Percentiles rank a stretch among this genome's conserved stretches.
Evolutionary conservation across 2,797 vertebrate species (phyloP).

Genomic region (Gadopsis bispinosus): DNA sequence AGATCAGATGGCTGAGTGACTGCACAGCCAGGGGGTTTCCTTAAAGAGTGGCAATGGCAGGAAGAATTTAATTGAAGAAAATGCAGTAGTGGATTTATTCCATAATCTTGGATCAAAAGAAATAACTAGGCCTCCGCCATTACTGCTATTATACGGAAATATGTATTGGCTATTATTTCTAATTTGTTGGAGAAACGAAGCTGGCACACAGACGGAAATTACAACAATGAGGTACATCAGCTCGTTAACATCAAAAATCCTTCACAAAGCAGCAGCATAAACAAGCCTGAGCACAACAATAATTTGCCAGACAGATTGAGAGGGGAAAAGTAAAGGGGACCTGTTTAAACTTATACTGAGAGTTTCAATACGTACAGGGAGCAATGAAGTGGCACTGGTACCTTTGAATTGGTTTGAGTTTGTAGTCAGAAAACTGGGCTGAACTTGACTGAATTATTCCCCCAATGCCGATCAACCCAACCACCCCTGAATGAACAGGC

Average conservation of each 20-base stretch:
- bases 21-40: slow-evolving; percentile 9
- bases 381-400: slow-evolving; percentile 7
- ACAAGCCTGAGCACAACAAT: slow-evolving; percentile 16
- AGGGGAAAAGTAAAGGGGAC: not conserved
- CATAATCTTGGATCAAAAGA: not conserved
- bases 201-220: not conserved
- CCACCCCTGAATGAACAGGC: not conserved
- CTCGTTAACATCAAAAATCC: slow-evolving; percentile 13
- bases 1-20: slow-evolving; percentile 30
- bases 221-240: not conserved
- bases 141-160: no score
- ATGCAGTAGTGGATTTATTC: not conserved
- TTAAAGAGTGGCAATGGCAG: slow-evolving; percentile 8
- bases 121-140: not conserved
- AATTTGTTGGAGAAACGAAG: not conserved
- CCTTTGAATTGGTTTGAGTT: slow-evolving; percentile 4
- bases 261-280: slow-evolving; percentile 4
- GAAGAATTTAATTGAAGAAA: slow-evolving; percentile 7
- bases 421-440: not conserved
- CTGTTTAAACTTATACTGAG: slow-evolving; percentile 31
- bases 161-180: not conserved
- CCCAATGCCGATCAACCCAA: not conserved
- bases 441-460: not conserved
- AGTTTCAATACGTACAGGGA: slow-evolving; percentile 9
- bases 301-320: not conserved